These are phyloP conservation scores for Montipora foliosa DNA, from an alignment of 64 coral and sea anemone species.

Conservation along the genomic window DNA sequence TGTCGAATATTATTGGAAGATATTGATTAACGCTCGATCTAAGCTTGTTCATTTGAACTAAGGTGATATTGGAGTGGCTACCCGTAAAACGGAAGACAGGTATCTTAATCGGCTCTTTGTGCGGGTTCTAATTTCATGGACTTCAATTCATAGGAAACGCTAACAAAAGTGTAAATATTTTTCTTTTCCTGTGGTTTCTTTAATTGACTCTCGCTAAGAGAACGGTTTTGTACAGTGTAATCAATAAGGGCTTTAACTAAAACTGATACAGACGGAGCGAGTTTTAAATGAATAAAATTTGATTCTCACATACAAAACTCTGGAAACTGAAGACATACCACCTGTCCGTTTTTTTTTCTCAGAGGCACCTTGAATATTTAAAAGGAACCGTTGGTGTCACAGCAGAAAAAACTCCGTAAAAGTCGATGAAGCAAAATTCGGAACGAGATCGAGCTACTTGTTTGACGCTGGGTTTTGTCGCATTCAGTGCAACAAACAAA, in stretches of 20 bases:
- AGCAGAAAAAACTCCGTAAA: background rate
- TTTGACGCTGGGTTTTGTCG: too few relatives aligned
- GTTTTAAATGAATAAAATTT: background rate
- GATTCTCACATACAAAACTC: too few relatives aligned
- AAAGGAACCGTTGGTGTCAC: background rate
- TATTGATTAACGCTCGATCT: background rate
- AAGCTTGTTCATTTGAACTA: background rate
- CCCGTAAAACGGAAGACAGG: background rate
- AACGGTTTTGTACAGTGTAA: background rate
- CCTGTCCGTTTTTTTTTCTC: background rate
- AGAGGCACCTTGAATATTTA: background rate
- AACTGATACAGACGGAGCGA: background rate
- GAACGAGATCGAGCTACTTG: too few relatives aligned
- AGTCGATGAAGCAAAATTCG: background rate
- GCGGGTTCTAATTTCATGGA: background rate
- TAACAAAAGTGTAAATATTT: conserved; percentile 20
- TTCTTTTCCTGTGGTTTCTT: background rate
- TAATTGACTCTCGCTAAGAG: background rate
- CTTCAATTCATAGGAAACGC: background rate
- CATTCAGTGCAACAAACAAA: background rate
- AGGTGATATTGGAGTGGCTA: background rate
- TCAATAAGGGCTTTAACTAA: background rate
- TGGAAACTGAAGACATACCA: background rate
- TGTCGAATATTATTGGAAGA: background rate
- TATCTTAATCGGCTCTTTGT: background rate